Evolutionary conservation across 2,797 vertebrate species (phyloP), one percentile per base, ranked within the genome.

Genomic region (Rhinatrema bivittatum): DNA sequence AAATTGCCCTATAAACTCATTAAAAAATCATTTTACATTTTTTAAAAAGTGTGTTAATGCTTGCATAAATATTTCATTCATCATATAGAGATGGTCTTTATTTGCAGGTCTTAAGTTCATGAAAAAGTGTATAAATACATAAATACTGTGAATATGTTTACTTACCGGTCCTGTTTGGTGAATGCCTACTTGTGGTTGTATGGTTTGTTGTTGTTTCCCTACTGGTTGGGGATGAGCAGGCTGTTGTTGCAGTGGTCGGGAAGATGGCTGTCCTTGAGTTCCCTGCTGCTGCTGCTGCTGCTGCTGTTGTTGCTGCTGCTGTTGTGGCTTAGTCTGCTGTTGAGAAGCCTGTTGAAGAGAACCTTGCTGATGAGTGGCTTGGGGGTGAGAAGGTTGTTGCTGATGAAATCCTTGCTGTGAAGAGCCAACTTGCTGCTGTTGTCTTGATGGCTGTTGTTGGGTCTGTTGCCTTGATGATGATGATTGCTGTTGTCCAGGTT

Each of bases 161-260:
- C 90, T 91, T 67, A 98, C 95, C 12, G 22, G 66, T 20, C 79
- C 63, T 13, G 68, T 40, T 32, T 82, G 55, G 24, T 78, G 85
- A 31, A 84, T 72, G 3, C 72, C 76, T 4, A 79, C 49, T 59
- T 76, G 68, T 3, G 65, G 8, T 0, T 46, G 43, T 65, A 48
- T 55, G n/a, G 63, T 28, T 25, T 72, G 57, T 27, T 65, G 70
- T 13, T 68, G 70, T 74, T 79, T 85, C 51, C 70, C 75, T 1
- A 26, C 22, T 1, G 51, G 64, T 57, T 76, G 76, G 32, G 84
- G 79, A 13, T 84, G 91, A 60, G 82, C 84, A 7, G 82, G 60
- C 28, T 72, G 76, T 49, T 81, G 84, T 47, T 84, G 74, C 0
- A 75, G 42, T 56, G 69, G 65, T 36, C 69, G 58, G 4, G 71